Conservation (phyloP, 37 sponge, comb jelly and placozoan species). For the Spongilla lacustris region DNA sequence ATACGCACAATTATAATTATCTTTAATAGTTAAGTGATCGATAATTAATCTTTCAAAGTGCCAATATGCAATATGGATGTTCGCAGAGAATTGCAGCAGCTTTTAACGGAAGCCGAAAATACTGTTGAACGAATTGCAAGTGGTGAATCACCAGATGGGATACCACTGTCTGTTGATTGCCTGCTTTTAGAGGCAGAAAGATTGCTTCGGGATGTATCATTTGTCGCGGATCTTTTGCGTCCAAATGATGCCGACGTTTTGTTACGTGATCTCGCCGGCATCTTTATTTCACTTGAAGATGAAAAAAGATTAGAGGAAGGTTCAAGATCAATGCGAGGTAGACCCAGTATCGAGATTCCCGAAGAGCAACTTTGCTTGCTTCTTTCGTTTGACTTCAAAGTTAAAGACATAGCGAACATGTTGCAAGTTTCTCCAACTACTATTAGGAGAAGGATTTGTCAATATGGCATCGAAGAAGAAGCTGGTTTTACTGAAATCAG, state of each 20-base stretch:
- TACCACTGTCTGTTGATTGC: neutral
- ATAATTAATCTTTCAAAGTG: too few species aligned
- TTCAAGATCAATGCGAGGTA: neutral
- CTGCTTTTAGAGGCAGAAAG: neutral
- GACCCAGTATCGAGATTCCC: neutral
- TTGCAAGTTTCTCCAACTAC: conserved; percentile 3
- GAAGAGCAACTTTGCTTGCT: neutral
- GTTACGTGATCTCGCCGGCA: neutral
- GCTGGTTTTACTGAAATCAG: neutral
- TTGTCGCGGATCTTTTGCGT: neutral
- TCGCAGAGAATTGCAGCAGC: too few species aligned
- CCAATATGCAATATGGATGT: too few species aligned
- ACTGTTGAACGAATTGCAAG: too few species aligned
- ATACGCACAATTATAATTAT: too few species aligned
- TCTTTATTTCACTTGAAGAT: neutral
- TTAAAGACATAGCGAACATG: conserved; percentile 14
- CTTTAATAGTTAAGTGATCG: too few species aligned
- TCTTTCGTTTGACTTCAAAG: conserved; percentile 1
- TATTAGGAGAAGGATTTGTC: conserved; percentile 6
- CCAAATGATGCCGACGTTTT: neutral
- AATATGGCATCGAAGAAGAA: conserved; percentile 10
- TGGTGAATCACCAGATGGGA: too few species aligned
- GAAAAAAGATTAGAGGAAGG: neutral
- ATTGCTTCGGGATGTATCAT: neutral
- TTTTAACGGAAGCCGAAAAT: too few species aligned